Conservation (phyloP, 2,888 invertebrate genomes). For the Rhodophaea formosa region DNA sequence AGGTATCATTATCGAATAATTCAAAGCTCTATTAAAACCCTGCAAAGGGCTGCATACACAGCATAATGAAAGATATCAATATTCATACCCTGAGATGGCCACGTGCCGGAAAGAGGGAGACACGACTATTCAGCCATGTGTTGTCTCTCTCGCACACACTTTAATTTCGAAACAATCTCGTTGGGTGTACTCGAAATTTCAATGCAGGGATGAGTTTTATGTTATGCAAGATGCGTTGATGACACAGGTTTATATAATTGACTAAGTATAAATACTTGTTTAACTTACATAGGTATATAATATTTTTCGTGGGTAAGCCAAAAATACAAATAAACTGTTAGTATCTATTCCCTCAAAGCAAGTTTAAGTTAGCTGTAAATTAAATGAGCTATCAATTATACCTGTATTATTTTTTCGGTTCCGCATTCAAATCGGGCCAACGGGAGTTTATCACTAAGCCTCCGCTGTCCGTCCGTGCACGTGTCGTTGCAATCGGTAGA, state of each 20-base stretch:
- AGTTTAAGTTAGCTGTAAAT: too few species aligned
- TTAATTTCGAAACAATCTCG: conserved; percentile 41
- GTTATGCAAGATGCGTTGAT: not conserved
- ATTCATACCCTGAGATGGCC: conserved; percentile 51
- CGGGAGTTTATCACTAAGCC: too few species aligned
- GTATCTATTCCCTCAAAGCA: too few species aligned
- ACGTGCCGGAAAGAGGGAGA: conserved; percentile 49
- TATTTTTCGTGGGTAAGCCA: too few species aligned
- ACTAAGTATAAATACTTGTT: too few species aligned
- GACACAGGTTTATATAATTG: not conserved
- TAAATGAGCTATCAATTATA: too few species aligned
- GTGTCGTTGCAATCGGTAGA: too few species aligned
- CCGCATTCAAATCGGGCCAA: too few species aligned
- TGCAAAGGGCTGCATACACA: conserved; percentile 7
- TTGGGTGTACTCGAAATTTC: conserved; percentile 37
- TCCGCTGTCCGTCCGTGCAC: too few species aligned
- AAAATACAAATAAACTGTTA: too few species aligned
- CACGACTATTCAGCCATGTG: conserved; percentile 23
- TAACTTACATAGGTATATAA: too few species aligned
- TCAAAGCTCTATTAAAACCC: not conserved
- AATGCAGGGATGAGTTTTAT: conserved; percentile 27
- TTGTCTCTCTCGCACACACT: conserved; percentile 34
- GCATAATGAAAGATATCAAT: conserved; percentile 55
- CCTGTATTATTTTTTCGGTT: too few species aligned
- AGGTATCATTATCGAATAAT: conserved; percentile 1